phyloP scores from a whole-genome alignment of 2,797 vertebrate species.

The Lycodopsis pacificus region DNA sequence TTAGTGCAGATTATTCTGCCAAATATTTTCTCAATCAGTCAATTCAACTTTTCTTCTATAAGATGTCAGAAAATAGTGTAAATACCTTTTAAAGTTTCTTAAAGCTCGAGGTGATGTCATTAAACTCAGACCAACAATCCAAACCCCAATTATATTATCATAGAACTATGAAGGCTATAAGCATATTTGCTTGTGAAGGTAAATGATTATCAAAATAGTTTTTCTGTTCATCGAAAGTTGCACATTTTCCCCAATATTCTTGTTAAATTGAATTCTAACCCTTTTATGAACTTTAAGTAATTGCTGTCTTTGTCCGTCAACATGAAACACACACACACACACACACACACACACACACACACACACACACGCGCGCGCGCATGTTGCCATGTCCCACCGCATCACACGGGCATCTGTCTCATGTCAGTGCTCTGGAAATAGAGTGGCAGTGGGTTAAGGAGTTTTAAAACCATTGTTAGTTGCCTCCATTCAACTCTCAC shows the following conservation, averaged over 20 bases:
- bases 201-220: neutral
- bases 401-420: conserved; percentile 10
- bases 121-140: neutral
- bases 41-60: neutral
- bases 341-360: neutral
- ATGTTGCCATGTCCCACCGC: neutral
- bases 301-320: neutral
- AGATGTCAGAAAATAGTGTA: neutral
- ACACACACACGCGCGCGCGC: neutral
- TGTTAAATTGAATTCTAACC: neutral
- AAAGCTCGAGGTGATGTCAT: neutral
- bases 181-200: neutral
- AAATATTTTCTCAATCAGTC: neutral
- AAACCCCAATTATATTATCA: neutral
- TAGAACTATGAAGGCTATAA: no score
- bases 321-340: conserved; percentile 11
- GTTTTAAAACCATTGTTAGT: conserved; percentile 25
- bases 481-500: conserved; percentile 23
- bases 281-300: neutral
- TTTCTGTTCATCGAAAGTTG: neutral
- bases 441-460: neutral
- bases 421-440: conserved; percentile 17
- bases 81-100: neutral
- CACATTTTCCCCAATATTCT: neutral
- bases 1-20: neutral